Conservation (phyloP, 1,140 invertebrate genomes). For the Bombus pyrosoma region DNA sequence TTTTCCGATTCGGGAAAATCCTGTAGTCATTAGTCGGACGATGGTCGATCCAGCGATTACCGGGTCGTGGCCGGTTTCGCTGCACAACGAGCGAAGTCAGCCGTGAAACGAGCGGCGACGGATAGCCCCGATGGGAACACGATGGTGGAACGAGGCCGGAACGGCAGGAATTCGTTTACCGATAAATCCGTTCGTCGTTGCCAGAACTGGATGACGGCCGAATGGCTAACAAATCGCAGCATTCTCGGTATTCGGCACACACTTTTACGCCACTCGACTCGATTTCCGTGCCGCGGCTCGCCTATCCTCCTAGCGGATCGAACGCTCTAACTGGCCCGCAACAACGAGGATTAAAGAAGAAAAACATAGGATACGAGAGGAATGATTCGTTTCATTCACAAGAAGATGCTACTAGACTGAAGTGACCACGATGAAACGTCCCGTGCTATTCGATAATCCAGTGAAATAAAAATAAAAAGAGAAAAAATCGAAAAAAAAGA, state of each 20-base stretch:
- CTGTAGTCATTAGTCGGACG: slow-evolving; percentile 13
- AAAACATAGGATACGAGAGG: not conserved
- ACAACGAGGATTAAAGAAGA: not conserved
- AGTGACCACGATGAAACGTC: slow-evolving; percentile 19
- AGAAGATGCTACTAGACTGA: slow-evolving; percentile 28
- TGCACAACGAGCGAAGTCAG: slow-evolving; percentile 23
- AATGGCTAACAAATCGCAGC: slow-evolving; percentile 30
- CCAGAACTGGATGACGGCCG: slow-evolving; percentile 34
- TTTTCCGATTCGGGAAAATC: not conserved
- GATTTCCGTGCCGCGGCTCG: slow-evolving; percentile 13
- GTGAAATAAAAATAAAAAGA: slow-evolving; percentile 23
- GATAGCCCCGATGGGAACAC: not conserved
- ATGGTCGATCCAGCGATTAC: slow-evolving; percentile 16
- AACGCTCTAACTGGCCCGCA: not conserved
- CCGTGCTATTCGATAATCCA: slow-evolving; percentile 26
- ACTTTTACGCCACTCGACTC: slow-evolving; percentile 42
- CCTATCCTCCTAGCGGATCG: slow-evolving; percentile 5
- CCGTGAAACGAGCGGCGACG: slow-evolving; percentile 31
- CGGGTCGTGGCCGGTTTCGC: slow-evolving; percentile 20
- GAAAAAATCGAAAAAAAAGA: slow-evolving; percentile 18
- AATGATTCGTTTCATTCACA: not conserved
- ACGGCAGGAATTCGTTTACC: slow-evolving; percentile 46
- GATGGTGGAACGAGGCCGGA: slow-evolving; percentile 24
- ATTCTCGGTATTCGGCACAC: slow-evolving; percentile 9
- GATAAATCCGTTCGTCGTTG: slow-evolving; percentile 33